Evolutionary conservation across 2,113 vertebrate species (phyloP), one percentile per base, ranked within the genome.

Genomic region (Pseudorhombus dupliciocellatus): DNA sequence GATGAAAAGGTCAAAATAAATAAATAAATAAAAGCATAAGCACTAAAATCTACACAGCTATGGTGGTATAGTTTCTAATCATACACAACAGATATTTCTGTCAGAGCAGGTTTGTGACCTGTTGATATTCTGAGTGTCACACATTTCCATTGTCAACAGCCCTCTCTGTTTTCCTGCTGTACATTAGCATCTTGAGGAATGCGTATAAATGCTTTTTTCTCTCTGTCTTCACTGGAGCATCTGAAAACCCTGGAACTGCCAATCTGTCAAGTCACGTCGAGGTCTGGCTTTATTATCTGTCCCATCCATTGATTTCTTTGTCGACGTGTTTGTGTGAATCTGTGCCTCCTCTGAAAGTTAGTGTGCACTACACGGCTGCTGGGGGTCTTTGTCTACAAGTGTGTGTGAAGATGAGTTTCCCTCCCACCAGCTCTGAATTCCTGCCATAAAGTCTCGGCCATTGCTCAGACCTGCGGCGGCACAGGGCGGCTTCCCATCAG

Each of bases 401-500:
- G 79, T 90, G 87, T 85, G 90, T 80, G 83, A 90, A 88, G 75
- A 89, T 16, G 57, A 86, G 85, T 77, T 58, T 46, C 83, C 85
- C 89, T 87, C 88, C 91, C 87, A 91, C 75, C 75, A 42, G 72
- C 65, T 59, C 82, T 81, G 85, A 90, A 89, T 81, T 90, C 84
- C 83, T 87, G 90, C 84, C 90, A 90, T 91, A 90, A 90, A 90
- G 83, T 81, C 75, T 80, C 52, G 57, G 67, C 79, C 77, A 61
- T 71, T 53, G 65, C 80, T 79, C 73, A 83, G 81, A 81, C 76
- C 80, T 81, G 86, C 56, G 74, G 85, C 63, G 64, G 70, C 31
- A 26, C 68, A 69, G 75, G 74, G 85, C 76, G 78, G 86, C 84
- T 90, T 92, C 91, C 88, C 91, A 80, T 90, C 85, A 88, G 88